A percentile compares a stretch with the other conserved stretches of the same genome.
Conservation (phyloP, 2,113 vertebrate species). For the Anoura caudifer region DNA sequence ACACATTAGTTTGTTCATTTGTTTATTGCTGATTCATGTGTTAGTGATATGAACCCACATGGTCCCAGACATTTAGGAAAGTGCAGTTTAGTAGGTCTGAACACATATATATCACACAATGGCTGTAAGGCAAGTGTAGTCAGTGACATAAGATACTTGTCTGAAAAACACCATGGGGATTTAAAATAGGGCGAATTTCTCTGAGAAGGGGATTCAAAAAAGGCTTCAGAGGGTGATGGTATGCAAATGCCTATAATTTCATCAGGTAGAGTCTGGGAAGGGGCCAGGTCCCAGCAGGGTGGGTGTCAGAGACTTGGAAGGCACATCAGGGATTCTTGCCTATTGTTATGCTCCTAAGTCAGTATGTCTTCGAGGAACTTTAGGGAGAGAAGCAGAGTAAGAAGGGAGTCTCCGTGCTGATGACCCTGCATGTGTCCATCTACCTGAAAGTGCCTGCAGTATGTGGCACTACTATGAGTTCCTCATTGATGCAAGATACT, state of each 20-base stretch:
- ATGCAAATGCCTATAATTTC: not conserved
- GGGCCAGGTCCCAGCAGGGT: not conserved
- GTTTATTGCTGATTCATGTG: not conserved
- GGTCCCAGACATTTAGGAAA: not conserved
- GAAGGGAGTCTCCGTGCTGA: rapidly evolving
- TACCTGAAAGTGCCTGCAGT: not conserved
- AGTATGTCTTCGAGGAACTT: not conserved
- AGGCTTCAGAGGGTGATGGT: not conserved
- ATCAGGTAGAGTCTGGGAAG: not conserved
- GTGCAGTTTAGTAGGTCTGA: not conserved
- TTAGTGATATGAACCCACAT: not conserved
- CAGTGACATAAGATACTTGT: not conserved
- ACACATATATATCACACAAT: not conserved
- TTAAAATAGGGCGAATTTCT: not conserved
- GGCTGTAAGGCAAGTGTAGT: not conserved
- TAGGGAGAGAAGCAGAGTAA: not conserved
- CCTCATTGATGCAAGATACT: rapidly evolving
- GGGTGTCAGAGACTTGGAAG: not conserved
- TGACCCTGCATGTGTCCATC: rapidly evolving
- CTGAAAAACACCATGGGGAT: not conserved
- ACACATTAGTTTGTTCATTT: not conserved
- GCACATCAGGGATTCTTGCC: not conserved
- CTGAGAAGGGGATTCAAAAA: not conserved
- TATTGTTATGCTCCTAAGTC: not conserved
- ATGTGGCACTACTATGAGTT: rapidly evolving